Evolutionary conservation across 1,140 invertebrate species (phyloP), one percentile per base, ranked within the genome.

Genomic region (Trichomalopsis sarcophagae): DNA sequence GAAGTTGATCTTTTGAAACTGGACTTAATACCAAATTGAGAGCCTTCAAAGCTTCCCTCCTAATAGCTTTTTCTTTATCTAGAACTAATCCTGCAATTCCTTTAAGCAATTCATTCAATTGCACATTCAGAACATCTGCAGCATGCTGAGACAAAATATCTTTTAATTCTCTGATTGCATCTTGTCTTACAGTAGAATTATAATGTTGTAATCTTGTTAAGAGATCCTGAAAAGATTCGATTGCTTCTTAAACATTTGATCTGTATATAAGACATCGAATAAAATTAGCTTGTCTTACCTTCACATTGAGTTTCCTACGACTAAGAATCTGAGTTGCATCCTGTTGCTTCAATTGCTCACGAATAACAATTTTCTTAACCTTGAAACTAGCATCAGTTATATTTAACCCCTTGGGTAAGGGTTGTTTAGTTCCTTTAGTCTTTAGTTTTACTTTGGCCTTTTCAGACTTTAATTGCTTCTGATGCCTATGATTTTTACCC

Each of bases 331-430:
- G 94, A 3, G 93, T 91, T 47, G 94, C 92, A 84, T 93, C 91
- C 81, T 95, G 94, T 73, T 95, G 94, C 89, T 95, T 96, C 1
- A 97, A 91, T 89, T 98, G 97, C 89, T 96, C 95, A 82, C 94
- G 94, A 66, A 98, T 94, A 11, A 97, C 92, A 87, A 99, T 98
- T 90, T 97, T 97, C 88, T 97, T 96, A 2, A 97, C 95, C 95
- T 98, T 98, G 89, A 98, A 98, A 88, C 96, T 95, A 0, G 97
- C 96, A 90, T 98, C 95, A 0, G 97, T 98, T 4, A 97, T 95
- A 94, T 98, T 98, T 71, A 96, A 95, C 17, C 96, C 96, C 92
- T 96, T 97, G 0, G 96, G 96, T 73, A 97, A 90, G 83, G 93
- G 89, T 89, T 95, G 95, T 88, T 95, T 95, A 91, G 93, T 94